These are phyloP conservation scores for Scaptomyza reducta DNA, from an alignment of 2,888 invertebrate species.

Conservation along the genomic window DNA sequence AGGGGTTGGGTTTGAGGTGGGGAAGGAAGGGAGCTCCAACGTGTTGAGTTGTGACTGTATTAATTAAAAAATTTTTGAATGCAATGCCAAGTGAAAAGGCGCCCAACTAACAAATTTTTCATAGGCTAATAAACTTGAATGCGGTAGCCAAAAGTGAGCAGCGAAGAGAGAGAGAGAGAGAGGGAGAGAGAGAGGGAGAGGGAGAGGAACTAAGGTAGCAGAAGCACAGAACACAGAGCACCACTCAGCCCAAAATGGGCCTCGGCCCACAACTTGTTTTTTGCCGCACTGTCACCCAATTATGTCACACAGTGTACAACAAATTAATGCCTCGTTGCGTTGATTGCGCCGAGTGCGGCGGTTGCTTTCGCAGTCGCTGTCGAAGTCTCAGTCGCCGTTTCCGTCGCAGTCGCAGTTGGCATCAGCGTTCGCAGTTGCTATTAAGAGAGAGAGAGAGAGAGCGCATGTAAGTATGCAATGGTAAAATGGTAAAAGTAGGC, in stretches of 20 bases:
- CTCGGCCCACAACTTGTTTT: slow-evolving; percentile 61
- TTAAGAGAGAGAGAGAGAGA: slow-evolving; percentile 17
- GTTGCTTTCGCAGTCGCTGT: slow-evolving; percentile 17
- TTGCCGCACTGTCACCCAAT: slow-evolving; percentile 80
- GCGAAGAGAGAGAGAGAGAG: not conserved
- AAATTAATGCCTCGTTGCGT: slow-evolving; percentile 82
- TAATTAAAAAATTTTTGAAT: slow-evolving; percentile 76
- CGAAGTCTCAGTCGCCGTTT: not conserved
- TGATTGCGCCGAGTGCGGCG: slow-evolving; percentile 72
- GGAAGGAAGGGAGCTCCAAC: not conserved
- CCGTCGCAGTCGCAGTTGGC: slow-evolving; percentile 9
- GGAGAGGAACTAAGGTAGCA: slow-evolving; percentile 4
- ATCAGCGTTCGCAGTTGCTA: slow-evolving; percentile 26
- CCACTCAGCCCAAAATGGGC: slow-evolving; percentile 44
- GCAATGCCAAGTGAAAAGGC: slow-evolving; percentile 70
- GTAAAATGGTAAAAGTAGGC: slow-evolving; percentile 62
- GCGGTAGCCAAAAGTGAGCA: slow-evolving; percentile 54
- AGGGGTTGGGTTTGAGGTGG: not conserved
- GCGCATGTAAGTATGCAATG: slow-evolving; percentile 75
- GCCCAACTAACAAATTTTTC: slow-evolving; percentile 78
- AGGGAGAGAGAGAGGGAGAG: not conserved
- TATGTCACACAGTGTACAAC: slow-evolving; percentile 81
- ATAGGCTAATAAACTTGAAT: slow-evolving; percentile 80
- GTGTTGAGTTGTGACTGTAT: slow-evolving; percentile 61
- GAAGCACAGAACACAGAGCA: slow-evolving; percentile 23